These are phyloP conservation scores for Apus apus DNA, from an alignment of 2,113 vertebrate genomes.

Conservation along the genomic window DNA sequence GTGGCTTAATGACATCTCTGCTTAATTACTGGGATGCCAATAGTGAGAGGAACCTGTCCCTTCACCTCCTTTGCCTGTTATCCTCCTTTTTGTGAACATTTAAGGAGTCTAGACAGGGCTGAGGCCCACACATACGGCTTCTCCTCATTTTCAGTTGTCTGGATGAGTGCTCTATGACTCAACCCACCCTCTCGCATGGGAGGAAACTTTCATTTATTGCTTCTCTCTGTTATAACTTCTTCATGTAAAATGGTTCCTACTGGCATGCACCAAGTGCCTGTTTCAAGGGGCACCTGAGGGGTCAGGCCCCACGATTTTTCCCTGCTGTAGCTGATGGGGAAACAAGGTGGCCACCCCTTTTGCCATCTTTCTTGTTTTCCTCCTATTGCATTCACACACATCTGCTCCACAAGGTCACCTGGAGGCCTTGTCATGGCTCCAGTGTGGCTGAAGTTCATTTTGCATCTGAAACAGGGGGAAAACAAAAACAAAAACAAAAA, in stretches of 20 bases:
- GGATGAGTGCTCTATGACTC: background rate
- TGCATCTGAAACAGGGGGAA: background rate
- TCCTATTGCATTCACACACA: rapidly evolving
- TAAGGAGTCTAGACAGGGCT: background rate
- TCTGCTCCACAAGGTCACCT: background rate
- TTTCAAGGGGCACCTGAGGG: background rate
- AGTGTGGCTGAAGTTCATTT: background rate
- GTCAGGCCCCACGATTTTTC: background rate
- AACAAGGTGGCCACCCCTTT: rapidly evolving
- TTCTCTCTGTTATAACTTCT: background rate
- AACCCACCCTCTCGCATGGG: background rate
- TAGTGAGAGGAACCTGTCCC: background rate
- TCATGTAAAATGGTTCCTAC: background rate
- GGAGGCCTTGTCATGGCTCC: background rate
- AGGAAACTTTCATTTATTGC: background rate
- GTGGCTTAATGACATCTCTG: background rate
- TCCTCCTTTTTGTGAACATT: background rate
- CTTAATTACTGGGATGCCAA: background rate
- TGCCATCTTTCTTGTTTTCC: rapidly evolving
- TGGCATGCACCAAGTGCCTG: background rate
- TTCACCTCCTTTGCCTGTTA: background rate
- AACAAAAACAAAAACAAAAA: no score
- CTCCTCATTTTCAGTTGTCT: background rate
- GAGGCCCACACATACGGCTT: background rate
- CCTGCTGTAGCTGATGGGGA: background rate